Conservation (phyloP, 2,888 invertebrate genomes). For the Noctua janthe region DNA sequence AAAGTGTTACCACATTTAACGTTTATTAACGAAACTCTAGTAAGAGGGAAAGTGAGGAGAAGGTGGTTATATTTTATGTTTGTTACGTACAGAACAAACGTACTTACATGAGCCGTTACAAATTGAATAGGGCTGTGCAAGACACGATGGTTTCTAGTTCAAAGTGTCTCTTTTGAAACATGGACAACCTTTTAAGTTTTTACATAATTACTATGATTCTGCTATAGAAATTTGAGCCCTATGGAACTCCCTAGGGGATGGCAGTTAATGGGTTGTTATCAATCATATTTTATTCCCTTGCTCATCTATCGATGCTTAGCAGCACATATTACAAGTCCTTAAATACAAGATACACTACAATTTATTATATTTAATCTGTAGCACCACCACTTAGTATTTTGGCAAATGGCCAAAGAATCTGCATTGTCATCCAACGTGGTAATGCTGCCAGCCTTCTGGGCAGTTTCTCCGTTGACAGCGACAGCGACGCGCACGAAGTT, state of each 20-base stretch:
- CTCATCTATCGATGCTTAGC: too few species aligned
- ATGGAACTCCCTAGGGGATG: neutral
- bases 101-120: conserved; percentile 10
- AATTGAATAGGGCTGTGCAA: conserved; percentile 7
- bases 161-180: conserved; percentile 6
- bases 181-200: conserved; percentile 6
- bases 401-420: too few species aligned
- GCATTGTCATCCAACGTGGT: too few species aligned
- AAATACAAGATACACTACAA: neutral
- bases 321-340: neutral
- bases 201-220: neutral
- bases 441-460: too few species aligned
- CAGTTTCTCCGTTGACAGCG: too few species aligned
- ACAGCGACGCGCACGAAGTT: too few species aligned
- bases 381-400: too few species aligned
- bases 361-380: neutral
- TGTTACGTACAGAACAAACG: conserved; percentile 26
- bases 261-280: neutral
- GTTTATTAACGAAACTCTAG: conserved; percentile 1
- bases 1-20: conserved; percentile 11
- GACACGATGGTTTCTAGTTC: neutral
- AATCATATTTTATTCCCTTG: neutral
- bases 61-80: conserved; percentile 25
- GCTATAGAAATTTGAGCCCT: neutral
- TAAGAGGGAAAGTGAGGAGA: conserved; percentile 31